These are phyloP conservation scores for Microchirus variegatus DNA, from an alignment of 2,797 vertebrate genomes.

Conservation along the genomic window DNA sequence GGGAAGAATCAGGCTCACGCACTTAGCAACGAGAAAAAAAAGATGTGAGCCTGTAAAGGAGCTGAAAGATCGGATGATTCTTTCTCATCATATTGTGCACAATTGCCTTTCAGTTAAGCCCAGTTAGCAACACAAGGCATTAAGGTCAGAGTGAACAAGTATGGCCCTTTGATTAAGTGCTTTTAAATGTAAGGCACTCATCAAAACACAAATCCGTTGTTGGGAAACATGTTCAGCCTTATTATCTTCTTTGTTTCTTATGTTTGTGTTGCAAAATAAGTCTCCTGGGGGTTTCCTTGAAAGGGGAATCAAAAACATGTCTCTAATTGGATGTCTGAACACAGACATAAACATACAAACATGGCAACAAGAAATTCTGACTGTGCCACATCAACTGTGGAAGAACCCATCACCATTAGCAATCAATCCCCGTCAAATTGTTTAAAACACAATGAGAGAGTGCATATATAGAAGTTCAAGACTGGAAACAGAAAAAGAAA, in stretches of 20 bases:
- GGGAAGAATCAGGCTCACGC: conserved; percentile 65
- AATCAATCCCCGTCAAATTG: conserved; percentile 16
- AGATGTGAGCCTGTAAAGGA: conserved; percentile 31
- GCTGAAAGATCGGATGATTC: conserved; percentile 42
- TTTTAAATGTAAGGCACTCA: conserved; percentile 26
- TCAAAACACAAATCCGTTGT: conserved; percentile 23
- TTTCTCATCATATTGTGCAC: conserved; percentile 39
- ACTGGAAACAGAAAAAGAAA: conserved; percentile 6
- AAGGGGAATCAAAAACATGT: conserved; percentile 2
- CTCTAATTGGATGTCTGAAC: conserved; percentile 30
- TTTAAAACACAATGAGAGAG: conserved; percentile 4
- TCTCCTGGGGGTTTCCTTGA: conserved; percentile 15
- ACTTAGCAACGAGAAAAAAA: conserved; percentile 69
- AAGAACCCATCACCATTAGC: conserved; percentile 26
- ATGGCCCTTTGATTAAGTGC: conserved; percentile 2
- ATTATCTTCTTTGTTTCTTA: conserved; percentile 24
- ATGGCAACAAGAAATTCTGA: background rate
- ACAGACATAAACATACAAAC: conserved; percentile 5
- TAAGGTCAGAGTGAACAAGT: conserved; percentile 1
- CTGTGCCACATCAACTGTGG: background rate
- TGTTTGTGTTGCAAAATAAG: conserved; percentile 15
- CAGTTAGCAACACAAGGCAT: conserved; percentile 8
- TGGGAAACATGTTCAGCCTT: conserved; percentile 7
- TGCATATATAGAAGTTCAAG: background rate
- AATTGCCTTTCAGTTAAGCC: conserved; percentile 18